Evolutionary conservation across 2,888 invertebrate species (phyloP).

Genomic region (Acronicta aceris): DNA sequence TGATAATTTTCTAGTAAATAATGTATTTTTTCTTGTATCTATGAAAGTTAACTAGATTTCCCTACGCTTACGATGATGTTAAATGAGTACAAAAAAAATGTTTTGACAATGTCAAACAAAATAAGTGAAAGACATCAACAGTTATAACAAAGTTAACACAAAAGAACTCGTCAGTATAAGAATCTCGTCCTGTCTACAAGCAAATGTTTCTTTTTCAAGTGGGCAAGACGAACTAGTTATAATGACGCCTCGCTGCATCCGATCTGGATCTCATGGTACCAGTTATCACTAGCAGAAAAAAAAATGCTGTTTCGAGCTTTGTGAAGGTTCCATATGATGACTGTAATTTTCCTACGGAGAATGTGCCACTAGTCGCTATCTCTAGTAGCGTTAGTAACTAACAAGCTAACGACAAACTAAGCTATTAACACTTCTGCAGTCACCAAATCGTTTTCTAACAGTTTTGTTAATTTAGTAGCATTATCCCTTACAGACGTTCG

Average conservation of each 20-base stretch:
- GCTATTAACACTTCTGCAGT: not conserved
- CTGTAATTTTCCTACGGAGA: not conserved
- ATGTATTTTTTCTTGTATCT: no score
- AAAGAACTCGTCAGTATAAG: not conserved
- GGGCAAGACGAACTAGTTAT: not conserved
- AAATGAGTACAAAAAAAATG: no score
- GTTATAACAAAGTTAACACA: no score
- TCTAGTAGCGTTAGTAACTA: conserved; percentile 2
- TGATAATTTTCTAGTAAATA: no score
- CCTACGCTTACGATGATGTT: no score
- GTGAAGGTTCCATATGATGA: no score
- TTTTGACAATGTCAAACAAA: no score
- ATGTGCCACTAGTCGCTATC: not conserved
- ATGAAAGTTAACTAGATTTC: no score
- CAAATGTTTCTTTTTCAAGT: conserved; percentile 2
- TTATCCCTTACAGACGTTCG: not conserved
- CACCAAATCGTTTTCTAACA: not conserved
- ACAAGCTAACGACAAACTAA: not conserved
- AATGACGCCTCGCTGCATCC: not conserved
- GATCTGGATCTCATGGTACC: not conserved
- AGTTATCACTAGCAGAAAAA: not conserved
- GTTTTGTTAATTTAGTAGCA: not conserved
- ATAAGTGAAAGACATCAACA: no score
- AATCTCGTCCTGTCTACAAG: not conserved
- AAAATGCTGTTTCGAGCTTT: not conserved